phyloP scores from a whole-genome alignment of 2,113 vertebrate genomes.

The Muntiacus reevesi region DNA sequence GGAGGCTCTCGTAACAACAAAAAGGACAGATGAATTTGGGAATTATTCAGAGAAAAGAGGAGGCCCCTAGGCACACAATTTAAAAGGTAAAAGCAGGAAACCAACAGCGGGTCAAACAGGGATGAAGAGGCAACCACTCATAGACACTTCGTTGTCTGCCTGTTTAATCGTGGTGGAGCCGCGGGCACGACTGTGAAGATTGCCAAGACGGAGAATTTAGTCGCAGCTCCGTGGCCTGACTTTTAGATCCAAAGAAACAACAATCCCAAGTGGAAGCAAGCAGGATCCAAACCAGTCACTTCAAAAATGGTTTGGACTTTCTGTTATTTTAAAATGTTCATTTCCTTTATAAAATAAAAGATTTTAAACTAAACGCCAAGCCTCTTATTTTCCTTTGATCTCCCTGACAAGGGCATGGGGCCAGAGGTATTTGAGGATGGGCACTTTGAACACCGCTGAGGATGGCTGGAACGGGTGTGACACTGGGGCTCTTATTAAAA shows the following conservation, averaged over 20 bases:
- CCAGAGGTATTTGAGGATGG: not conserved
- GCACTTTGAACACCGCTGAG: not conserved
- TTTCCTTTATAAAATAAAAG: conserved; percentile 41
- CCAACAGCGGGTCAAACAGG: not conserved
- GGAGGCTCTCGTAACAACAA: not conserved
- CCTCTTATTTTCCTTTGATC: conserved; percentile 21
- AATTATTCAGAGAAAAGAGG: not conserved
- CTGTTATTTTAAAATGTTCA: not conserved
- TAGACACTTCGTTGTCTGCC: not conserved
- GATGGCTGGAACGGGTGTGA: not conserved
- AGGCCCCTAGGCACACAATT: not conserved
- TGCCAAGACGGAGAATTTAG: not conserved
- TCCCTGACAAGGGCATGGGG: not conserved
- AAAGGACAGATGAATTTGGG: not conserved
- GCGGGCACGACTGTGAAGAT: rapidly evolving
- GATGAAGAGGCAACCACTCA: not conserved
- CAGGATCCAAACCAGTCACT: not conserved
- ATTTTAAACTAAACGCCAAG: not conserved
- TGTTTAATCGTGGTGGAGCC: not conserved
- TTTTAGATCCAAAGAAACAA: conserved; percentile 23
- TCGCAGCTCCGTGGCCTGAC: not conserved
- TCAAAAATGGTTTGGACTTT: not conserved
- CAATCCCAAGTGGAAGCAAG: not conserved
- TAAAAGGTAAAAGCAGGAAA: not conserved
- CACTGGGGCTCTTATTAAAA: not conserved